Conservation (phyloP, 2,113 vertebrate genomes). For the Callipepla californica region DNA sequence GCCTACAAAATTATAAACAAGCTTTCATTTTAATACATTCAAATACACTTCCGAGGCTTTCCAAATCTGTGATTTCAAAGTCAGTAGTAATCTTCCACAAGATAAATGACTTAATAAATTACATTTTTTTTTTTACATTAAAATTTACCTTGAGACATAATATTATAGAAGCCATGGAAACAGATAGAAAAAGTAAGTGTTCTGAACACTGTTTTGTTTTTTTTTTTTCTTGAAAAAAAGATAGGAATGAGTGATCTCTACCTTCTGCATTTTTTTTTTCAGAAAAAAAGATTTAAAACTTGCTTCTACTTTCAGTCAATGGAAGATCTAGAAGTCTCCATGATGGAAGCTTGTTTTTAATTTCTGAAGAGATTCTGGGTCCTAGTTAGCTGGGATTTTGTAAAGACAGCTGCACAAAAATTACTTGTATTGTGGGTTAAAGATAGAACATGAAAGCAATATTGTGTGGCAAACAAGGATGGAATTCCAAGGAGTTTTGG, state of each 20-base stretch:
- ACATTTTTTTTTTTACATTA: not conserved
- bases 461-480: not conserved
- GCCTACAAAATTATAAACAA: not conserved
- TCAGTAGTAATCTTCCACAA: constrained; percentile 36
- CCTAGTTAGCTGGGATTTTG: not conserved
- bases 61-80: constrained; percentile 3
- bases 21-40: constrained; percentile 6
- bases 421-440: not conserved
- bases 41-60: constrained; percentile 15
- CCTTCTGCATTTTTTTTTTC: not conserved
- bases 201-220: constrained; percentile 15
- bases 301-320: constrained; percentile 3
- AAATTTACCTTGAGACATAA: not conserved
- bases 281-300: not conserved
- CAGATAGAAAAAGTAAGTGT: not conserved
- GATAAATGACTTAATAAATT: constrained; percentile 46
- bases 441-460: constrained; percentile 15
- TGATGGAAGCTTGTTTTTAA: not conserved
- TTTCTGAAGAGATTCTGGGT: not conserved
- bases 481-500: constrained; percentile 24
- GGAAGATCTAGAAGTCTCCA: not conserved
- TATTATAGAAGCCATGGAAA: not conserved
- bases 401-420: not conserved
- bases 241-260: not conserved
- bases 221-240: not conserved